These are phyloP conservation scores for Chironomus tepperi DNA, from an alignment of 1,140 invertebrate genomes.

Conservation along the genomic window DNA sequence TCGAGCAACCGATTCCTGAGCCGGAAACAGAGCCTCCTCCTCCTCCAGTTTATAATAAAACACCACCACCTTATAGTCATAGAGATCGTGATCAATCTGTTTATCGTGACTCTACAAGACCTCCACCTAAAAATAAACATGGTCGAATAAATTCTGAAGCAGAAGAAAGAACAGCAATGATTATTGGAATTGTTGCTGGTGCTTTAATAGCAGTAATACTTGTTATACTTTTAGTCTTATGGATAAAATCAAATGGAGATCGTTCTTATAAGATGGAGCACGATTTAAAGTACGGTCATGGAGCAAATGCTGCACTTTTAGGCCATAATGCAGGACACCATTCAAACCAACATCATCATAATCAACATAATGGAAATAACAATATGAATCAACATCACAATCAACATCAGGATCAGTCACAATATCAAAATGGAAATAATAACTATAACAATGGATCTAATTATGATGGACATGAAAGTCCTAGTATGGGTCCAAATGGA, in stretches of 20 bases:
- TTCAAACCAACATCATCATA: not conserved
- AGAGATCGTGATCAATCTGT: constrained; percentile 14
- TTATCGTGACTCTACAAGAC: constrained; percentile 30
- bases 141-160: constrained; percentile 61
- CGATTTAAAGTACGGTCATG: constrained; percentile 57
- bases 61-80: constrained; percentile 33
- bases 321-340: constrained; percentile 45
- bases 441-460: constrained; percentile 28
- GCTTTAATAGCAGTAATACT: constrained; percentile 85
- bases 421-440: constrained; percentile 27
- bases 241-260: constrained; percentile 73
- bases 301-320: constrained; percentile 63
- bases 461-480: constrained; percentile 28
- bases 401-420: constrained; percentile 14
- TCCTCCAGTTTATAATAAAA: constrained; percentile 15
- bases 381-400: constrained; percentile 27
- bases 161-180: constrained; percentile 62
- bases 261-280: constrained; percentile 86
- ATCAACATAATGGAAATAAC: constrained; percentile 38
- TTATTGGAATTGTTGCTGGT: constrained; percentile 84
- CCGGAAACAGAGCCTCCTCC: constrained; percentile 30
- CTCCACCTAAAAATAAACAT: constrained; percentile 42
- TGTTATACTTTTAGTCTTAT: constrained; percentile 80
- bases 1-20: constrained; percentile 7
- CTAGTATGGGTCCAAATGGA: constrained; percentile 29